Conservation (phyloP, 2,113 vertebrate species). For the Cervus canadensis region DNA sequence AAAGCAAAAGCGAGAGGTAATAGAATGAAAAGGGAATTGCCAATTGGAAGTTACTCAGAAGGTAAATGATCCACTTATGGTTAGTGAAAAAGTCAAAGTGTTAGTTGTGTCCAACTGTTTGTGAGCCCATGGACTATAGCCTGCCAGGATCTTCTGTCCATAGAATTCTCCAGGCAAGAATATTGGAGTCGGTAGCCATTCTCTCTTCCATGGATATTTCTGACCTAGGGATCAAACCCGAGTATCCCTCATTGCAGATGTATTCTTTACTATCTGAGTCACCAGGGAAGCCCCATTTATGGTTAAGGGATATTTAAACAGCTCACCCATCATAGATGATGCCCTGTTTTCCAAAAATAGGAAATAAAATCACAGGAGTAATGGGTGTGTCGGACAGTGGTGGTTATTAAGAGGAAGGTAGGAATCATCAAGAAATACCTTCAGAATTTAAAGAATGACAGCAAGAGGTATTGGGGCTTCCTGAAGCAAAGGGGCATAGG, state of each 20-base stretch:
- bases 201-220: background rate
- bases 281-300: background rate
- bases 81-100: background rate
- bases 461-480: background rate
- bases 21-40: background rate
- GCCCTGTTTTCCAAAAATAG: background rate
- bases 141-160: background rate
- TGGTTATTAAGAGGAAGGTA: background rate
- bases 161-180: background rate
- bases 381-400: background rate
- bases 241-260: background rate
- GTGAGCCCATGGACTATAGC: background rate
- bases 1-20: background rate
- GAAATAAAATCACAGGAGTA: slow-evolving; percentile 10
- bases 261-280: background rate
- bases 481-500: background rate
- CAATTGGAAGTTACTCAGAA: background rate
- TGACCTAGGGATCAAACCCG: background rate
- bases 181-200: background rate
- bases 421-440: background rate
- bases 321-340: background rate
- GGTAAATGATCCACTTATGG: background rate
- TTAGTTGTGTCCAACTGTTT: background rate
- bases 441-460: slow-evolving; percentile 1
- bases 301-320: background rate